Evolutionary conservation across 2,797 vertebrate genomes (phyloP).

Genomic region (Schizopygopsis malacanthus): DNA sequence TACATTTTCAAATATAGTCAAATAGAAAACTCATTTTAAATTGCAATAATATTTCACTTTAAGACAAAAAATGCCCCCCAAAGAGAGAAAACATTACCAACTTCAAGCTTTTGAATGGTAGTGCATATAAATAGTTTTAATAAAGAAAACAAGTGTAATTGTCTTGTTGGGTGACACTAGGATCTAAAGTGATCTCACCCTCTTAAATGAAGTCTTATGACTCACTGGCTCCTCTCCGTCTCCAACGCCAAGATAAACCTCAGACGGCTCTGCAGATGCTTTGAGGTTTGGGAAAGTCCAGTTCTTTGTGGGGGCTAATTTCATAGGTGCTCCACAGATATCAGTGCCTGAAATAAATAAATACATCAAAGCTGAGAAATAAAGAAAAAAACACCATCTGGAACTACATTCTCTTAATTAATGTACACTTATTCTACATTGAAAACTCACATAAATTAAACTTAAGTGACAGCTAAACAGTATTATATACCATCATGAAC

Average conservation of each 20-base stretch:
- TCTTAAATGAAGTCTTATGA: conserved; percentile 79
- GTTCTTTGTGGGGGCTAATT: conserved; percentile 82
- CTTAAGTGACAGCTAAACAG: background rate
- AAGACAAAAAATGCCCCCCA: background rate
- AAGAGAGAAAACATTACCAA: background rate
- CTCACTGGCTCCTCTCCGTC: conserved; percentile 80
- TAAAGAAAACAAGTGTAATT: background rate
- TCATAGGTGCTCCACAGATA: conserved; percentile 65
- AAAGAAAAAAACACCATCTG: background rate
- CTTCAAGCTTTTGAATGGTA: background rate
- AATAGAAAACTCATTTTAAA: background rate
- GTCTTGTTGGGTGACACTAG: background rate
- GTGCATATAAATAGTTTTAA: background rate
- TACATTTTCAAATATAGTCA: background rate
- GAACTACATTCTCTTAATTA: background rate
- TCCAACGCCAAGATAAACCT: conserved; percentile 87
- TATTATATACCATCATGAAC: conserved; percentile 78
- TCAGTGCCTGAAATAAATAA: conserved; percentile 49
- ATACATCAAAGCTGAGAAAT: background rate
- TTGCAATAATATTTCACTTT: background rate
- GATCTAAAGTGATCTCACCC: conserved; percentile 65
- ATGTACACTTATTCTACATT: background rate
- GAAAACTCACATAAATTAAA: background rate
- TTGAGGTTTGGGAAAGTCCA: conserved; percentile 96
- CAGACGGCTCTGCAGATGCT: conserved; percentile 79